Evolutionary conservation across 2,888 invertebrate genomes (phyloP).

Genomic region (Cheilosia impressa): DNA sequence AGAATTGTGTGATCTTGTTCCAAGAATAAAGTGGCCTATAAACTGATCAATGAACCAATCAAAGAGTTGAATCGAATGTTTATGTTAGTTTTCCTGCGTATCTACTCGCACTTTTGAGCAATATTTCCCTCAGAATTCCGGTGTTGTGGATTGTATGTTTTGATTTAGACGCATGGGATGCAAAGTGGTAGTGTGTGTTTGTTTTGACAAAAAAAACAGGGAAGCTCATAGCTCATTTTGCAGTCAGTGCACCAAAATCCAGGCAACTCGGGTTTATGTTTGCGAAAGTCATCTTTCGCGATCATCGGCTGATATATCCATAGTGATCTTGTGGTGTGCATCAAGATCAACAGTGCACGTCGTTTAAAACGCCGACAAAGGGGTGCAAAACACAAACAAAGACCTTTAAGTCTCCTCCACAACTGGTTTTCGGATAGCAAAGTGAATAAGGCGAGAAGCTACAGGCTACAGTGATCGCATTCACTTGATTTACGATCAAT

Average conservation of each 20-base stretch:
- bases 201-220: constrained; percentile 2
- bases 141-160: constrained; percentile 45
- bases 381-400: constrained; percentile 58
- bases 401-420: constrained; percentile 44
- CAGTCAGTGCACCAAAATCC: background rate
- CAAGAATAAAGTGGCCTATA: constrained; percentile 29
- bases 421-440: constrained; percentile 28
- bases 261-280: constrained; percentile 45
- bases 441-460: constrained; percentile 35
- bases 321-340: constrained; percentile 60
- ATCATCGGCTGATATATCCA: constrained; percentile 63
- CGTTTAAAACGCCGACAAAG: constrained; percentile 67
- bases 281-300: constrained; percentile 62
- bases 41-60: constrained; percentile 57
- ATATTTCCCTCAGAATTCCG: constrained; percentile 26
- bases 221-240: background rate
- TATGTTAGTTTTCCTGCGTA: constrained; percentile 63
- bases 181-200: constrained; percentile 19
- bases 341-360: constrained; percentile 20
- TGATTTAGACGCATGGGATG: constrained; percentile 21
- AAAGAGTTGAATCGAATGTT: constrained; percentile 65
- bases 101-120: constrained; percentile 32
- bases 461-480: constrained; percentile 60
- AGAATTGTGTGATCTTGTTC: constrained; percentile 37
- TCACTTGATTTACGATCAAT: constrained; percentile 73